Evolutionary conservation across 2,113 vertebrate species (phyloP), one percentile per base, ranked within the genome.

Genomic region (Halcyon senegalensis): DNA sequence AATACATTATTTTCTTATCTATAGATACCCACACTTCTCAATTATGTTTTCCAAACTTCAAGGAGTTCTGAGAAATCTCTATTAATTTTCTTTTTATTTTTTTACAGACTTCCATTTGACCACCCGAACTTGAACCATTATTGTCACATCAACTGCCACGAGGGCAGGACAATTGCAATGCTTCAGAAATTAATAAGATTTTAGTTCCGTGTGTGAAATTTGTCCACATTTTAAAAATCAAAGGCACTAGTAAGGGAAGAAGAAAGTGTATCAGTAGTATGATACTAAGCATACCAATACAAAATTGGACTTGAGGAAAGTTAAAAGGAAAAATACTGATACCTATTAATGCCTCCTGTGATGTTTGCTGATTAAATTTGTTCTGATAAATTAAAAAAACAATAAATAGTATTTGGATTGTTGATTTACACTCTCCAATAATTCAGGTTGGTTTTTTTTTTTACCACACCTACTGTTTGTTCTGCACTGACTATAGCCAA

Each of bases 391-490:
- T 50, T 43, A 43, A 43, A 64, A 48, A 69, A 33, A 35, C 35
- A 46, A 46, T 4, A 19, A 46, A 8, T 12, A 50, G 19, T 21
- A 73, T 73, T 73, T 89, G 2, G 25, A 30, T 44, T 46, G 5
- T 43, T 74, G 48, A 80, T 44, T 86, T 82, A 11, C 24, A 37
- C 7, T 55, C 27, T 35, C 8, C 6, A 20, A 24, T 39, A 63
- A 33, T 60, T 73, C 16, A 39, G 2, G 0, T 11, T 12, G 39
- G 2, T 0, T 11, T 12, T 43, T 31, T 56, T 30, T 64, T 41
- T 63, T 48, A 33, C 18, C 31, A 78, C 21, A 31, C 16, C 21
- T 66, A 55, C 68, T 66, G 5, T 55, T 79, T 79, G 46, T 46
- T 46, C 20, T 53, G 30, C 8, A 70, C 37, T 35, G 24, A 55